These are phyloP conservation scores for Gambusia yucatana DNA, from an alignment of 2,797 vertebrate genomes.

Conservation along the genomic window DNA sequence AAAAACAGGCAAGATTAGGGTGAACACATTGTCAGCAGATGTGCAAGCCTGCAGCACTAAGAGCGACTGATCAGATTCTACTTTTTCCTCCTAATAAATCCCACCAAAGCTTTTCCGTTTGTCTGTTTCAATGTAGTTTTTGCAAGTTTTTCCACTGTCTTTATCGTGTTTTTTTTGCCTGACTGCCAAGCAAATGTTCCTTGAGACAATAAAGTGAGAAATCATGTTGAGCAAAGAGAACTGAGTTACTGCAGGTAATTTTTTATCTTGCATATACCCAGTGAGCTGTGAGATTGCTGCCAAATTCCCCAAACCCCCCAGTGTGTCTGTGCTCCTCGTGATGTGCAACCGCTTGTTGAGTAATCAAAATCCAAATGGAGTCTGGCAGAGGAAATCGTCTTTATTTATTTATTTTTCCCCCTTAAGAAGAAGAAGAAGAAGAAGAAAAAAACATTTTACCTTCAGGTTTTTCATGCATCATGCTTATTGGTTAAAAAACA, in stretches of 20 bases:
- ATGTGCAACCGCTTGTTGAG: slow-evolving; percentile 12
- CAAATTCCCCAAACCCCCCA: background rate
- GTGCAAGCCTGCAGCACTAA: slow-evolving; percentile 13
- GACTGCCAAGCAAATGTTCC: slow-evolving; percentile 12
- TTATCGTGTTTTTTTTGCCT: slow-evolving; percentile 5
- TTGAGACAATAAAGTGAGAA: slow-evolving; percentile 7
- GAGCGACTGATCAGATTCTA: slow-evolving; percentile 20
- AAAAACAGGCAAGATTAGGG: slow-evolving; percentile 39
- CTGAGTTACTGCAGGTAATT: slow-evolving; percentile 10
- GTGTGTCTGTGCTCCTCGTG: background rate
- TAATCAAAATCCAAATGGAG: slow-evolving; percentile 31
- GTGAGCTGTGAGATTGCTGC: slow-evolving; percentile 30
- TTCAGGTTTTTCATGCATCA: background rate
- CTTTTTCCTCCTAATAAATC: slow-evolving; percentile 12
- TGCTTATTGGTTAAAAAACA: background rate
- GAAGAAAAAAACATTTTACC: no score
- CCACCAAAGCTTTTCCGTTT: background rate
- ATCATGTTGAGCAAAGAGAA: slow-evolving; percentile 23
- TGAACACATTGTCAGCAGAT: slow-evolving; percentile 35
- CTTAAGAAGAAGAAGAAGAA: background rate
- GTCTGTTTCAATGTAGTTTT: background rate
- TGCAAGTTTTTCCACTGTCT: slow-evolving; percentile 1
- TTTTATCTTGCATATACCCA: background rate
- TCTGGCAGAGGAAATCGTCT: slow-evolving; percentile 2
- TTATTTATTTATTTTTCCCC: background rate